A percentile compares a stretch with the other conserved stretches of the same genome.
These are phyloP conservation scores for Stigmatopora nigra DNA, from an alignment of 2,113 vertebrate species.

Conservation along the genomic window DNA sequence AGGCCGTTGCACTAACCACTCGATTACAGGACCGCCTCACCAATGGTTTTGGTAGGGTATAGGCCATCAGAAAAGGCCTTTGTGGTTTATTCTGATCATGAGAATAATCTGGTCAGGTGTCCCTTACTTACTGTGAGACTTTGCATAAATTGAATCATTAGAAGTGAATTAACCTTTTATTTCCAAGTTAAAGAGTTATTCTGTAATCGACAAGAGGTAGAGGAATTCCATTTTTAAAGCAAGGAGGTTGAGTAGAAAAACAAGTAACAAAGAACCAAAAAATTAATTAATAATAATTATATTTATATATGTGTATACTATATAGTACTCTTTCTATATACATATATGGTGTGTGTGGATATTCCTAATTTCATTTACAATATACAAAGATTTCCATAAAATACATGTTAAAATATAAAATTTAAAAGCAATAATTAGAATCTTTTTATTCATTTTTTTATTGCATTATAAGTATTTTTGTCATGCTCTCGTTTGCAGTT, in stretches of 20 bases:
- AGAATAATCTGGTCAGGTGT: neutral
- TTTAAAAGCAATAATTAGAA: neutral
- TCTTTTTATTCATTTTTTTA: neutral
- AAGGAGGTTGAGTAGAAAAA: neutral
- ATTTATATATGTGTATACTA: too few relatives aligned
- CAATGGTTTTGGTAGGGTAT: neutral
- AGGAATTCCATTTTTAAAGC: neutral
- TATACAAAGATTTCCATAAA: too few relatives aligned
- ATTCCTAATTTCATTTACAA: too few relatives aligned
- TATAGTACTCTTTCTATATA: too few relatives aligned
- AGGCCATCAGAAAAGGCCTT: neutral
- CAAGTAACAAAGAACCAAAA: neutral
- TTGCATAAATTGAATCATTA: neutral
- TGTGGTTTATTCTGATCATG: neutral
- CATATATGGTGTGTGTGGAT: too few relatives aligned
- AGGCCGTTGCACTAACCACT: too few relatives aligned
- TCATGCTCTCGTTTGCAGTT: neutral
- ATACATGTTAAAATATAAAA: neutral
- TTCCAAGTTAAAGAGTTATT: neutral
- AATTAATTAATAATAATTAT: too few relatives aligned
- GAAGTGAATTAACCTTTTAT: too few relatives aligned
- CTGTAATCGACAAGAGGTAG: neutral
- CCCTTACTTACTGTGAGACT: slow-evolving; percentile 8
- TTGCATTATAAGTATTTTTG: neutral
- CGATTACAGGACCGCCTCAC: too few relatives aligned